Evolutionary conservation across 2,888 invertebrate species (phyloP).

Genomic region (Dermolepida albohirtum): DNA sequence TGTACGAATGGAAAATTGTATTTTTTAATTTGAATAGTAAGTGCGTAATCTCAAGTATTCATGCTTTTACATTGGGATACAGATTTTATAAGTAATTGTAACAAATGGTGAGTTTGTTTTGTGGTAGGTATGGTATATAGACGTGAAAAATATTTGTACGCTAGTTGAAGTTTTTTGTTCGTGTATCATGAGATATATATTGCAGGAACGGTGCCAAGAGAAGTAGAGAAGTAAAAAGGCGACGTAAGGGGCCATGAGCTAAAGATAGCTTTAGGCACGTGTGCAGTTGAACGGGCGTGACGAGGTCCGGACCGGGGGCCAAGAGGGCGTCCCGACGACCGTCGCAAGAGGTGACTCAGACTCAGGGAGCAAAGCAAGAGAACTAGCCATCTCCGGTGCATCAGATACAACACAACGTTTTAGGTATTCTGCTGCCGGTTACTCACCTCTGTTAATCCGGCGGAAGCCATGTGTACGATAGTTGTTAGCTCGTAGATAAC

Average conservation of each 20-base stretch:
- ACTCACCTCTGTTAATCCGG: slow-evolving; percentile 59
- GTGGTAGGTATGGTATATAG: slow-evolving; percentile 1
- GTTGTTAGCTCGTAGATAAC: slow-evolving; percentile 49
- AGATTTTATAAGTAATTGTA: no score
- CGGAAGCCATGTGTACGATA: slow-evolving; percentile 57
- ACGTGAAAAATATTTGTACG: slow-evolving; percentile 38
- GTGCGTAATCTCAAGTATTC: no score
- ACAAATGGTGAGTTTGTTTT: slow-evolving; percentile 4
- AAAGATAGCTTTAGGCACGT: slow-evolving; percentile 66
- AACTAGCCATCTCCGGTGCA: slow-evolving; percentile 47
- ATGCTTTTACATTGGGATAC: no score
- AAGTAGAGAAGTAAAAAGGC: slow-evolving; percentile 55
- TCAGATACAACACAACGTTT: slow-evolving; percentile 37
- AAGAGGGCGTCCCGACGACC: slow-evolving; percentile 52
- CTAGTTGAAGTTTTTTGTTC: slow-evolving; percentile 32
- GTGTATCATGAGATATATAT: slow-evolving; percentile 34
- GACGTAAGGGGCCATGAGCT: slow-evolving; percentile 63
- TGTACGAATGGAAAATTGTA: no score
- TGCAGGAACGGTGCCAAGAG: slow-evolving; percentile 49
- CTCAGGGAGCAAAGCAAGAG: slow-evolving; percentile 40
- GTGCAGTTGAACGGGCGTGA: slow-evolving; percentile 54
- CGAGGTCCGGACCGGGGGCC: slow-evolving; percentile 51
- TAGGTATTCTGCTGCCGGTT: slow-evolving; percentile 56
- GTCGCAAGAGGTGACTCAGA: slow-evolving; percentile 49
- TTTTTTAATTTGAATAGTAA: no score